Conservation (phyloP, 2,797 vertebrate genomes). For the Danio kyathit region DNA sequence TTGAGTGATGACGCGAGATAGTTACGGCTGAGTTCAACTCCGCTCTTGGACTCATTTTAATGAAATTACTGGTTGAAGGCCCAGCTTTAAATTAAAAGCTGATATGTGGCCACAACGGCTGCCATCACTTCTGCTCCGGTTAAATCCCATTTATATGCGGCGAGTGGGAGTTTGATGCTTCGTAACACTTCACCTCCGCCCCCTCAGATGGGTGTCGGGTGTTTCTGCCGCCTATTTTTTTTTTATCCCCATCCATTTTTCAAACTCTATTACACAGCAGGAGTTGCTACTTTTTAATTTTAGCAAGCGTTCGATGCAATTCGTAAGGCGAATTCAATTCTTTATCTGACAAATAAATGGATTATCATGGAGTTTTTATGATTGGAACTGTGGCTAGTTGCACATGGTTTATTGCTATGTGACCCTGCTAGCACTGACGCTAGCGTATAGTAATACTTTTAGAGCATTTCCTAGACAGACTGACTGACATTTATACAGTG, state of each 20-base stretch:
- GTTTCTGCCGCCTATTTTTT: slow-evolving; percentile 11
- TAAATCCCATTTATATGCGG: slow-evolving; percentile 39
- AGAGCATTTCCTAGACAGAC: background rate
- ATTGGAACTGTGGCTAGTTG: slow-evolving; percentile 14
- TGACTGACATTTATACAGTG: background rate
- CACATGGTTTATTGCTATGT: slow-evolving; percentile 9
- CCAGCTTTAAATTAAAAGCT: slow-evolving; percentile 48
- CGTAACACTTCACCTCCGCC: slow-evolving; percentile 23
- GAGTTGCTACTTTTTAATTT: slow-evolving; percentile 31
- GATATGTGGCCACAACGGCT: slow-evolving; percentile 45
- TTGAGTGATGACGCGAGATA: slow-evolving; percentile 30
- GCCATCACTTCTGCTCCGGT: slow-evolving; percentile 44
- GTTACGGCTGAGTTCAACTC: slow-evolving; percentile 36
- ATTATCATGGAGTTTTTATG: slow-evolving; percentile 17
- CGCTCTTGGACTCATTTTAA: slow-evolving; percentile 43
- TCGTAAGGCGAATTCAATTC: background rate
- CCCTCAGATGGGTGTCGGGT: background rate
- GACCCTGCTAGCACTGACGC: background rate
- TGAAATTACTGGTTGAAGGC: slow-evolving; percentile 57
- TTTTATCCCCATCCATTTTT: slow-evolving; percentile 31
- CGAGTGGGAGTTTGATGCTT: slow-evolving; percentile 30
- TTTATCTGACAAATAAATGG: slow-evolving; percentile 12
- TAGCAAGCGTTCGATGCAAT: background rate
- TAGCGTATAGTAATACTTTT: background rate
- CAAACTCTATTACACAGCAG: slow-evolving; percentile 17